These are phyloP conservation scores for Pampus argenteus DNA, from an alignment of 2,797 vertebrate species.

Conservation along the genomic window DNA sequence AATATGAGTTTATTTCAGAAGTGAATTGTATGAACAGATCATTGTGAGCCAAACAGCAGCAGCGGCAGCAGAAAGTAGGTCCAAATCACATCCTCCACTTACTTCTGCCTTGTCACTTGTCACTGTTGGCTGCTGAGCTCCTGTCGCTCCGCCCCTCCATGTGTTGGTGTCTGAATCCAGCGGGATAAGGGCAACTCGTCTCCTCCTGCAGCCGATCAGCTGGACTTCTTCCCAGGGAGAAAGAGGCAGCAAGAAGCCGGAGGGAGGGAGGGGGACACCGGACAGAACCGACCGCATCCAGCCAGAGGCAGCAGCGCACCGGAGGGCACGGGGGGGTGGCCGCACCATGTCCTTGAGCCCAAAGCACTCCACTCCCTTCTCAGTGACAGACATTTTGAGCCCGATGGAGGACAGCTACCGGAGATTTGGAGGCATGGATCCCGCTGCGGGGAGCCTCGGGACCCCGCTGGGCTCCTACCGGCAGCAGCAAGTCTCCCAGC, in stretches of 20 bases:
- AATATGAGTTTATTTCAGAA: too few species aligned
- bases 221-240: conserved; percentile 74
- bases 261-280: conserved; percentile 66
- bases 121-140: conserved; percentile 80
- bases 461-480: conserved; percentile 86
- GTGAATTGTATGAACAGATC: too few species aligned
- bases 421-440: conserved; percentile 89
- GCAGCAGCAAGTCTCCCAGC: conserved; percentile 79
- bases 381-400: conserved; percentile 93
- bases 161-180: conserved; percentile 86
- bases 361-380: conserved; percentile 96
- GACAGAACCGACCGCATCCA: conserved; percentile 33
- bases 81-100: conserved; percentile 68
- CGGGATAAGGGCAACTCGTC: conserved; percentile 82
- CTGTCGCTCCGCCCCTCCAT: conserved; percentile 82
- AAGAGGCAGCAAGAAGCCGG: conserved; percentile 37
- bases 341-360: conserved; percentile 96
- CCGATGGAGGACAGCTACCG: conserved; percentile 96
- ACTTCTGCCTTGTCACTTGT: conserved; percentile 79
- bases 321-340: conserved; percentile 36
- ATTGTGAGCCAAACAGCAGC: neutral
- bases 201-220: conserved; percentile 79
- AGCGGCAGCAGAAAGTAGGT: conserved; percentile 19
- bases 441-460: conserved; percentile 80
- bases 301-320: conserved; percentile 38